Percentiles rank a stretch among this genome's conserved stretches.
Evolutionary conservation across 2,113 vertebrate species (phyloP).

Genomic region (Polypterus bichir): DNA sequence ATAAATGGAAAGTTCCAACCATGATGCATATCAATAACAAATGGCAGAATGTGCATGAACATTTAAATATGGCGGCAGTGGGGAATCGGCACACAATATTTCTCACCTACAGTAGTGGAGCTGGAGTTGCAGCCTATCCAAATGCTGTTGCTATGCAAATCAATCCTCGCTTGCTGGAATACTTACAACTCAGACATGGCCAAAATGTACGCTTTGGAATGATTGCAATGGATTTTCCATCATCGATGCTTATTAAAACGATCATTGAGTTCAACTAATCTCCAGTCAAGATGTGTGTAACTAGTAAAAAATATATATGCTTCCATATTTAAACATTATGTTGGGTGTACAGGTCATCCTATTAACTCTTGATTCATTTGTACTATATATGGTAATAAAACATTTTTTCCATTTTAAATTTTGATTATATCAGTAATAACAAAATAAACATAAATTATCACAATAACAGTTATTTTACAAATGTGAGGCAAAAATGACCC

Average conservation of each 20-base stretch:
- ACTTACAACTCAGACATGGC: constrained; percentile 29
- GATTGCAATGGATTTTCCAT: constrained; percentile 63
- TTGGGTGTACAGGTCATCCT: no score
- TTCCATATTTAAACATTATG: no score
- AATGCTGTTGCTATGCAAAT: constrained; percentile 45
- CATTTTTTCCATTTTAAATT: no score
- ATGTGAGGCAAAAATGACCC: no score
- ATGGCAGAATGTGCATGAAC: constrained; percentile 45
- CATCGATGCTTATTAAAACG: constrained; percentile 41
- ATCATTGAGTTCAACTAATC: constrained; percentile 55
- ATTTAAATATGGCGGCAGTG: constrained; percentile 41
- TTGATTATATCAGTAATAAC: no score
- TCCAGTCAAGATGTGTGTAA: no score
- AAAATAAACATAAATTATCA: no score
- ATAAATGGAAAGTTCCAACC: constrained; percentile 59
- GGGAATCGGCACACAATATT: constrained; percentile 42
- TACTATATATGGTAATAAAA: no score
- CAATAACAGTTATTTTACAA: no score
- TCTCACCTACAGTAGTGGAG: constrained; percentile 66
- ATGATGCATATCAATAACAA: constrained; percentile 41
- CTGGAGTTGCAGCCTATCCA: constrained; percentile 53
- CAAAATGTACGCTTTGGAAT: constrained; percentile 49
- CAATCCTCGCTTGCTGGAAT: constrained; percentile 45
- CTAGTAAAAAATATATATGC: no score
- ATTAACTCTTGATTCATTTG: no score